Evolutionary conservation across 2,113 vertebrate genomes (phyloP).

Genomic region (Diphyllodes magnificus): DNA sequence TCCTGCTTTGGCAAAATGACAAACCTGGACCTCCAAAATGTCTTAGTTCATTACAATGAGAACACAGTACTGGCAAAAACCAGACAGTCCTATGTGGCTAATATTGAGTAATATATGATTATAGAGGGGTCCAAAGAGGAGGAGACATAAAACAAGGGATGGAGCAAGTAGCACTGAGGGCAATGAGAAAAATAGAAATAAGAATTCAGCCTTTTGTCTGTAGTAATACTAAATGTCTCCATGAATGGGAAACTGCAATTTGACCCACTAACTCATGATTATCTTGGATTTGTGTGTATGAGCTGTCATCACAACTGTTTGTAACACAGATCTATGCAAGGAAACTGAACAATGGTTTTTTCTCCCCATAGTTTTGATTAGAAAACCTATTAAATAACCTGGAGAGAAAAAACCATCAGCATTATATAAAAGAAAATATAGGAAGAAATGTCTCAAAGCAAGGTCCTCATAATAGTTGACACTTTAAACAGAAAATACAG

Average conservation of each 20-base stretch:
- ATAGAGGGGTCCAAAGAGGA: fast-evolving
- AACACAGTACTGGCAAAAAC: background rate
- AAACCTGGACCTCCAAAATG: background rate
- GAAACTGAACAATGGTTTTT: background rate
- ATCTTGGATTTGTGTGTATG: background rate
- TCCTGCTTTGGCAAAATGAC: background rate
- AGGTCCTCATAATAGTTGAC: background rate
- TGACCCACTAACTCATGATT: background rate
- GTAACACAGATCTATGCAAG: background rate
- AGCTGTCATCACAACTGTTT: background rate
- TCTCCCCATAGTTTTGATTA: background rate
- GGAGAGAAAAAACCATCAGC: background rate
- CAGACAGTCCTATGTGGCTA: background rate
- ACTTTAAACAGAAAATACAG: background rate
- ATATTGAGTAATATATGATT: background rate
- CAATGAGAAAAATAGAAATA: background rate
- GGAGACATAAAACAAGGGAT: background rate
- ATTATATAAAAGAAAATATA: background rate
- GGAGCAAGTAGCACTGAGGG: background rate
- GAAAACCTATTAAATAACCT: background rate
- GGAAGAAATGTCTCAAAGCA: background rate
- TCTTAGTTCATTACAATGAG: background rate
- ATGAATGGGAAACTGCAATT: background rate
- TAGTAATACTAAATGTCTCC: background rate
- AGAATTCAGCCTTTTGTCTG: background rate